phyloP scores from a whole-genome alignment of 2,888 invertebrate genomes.

The Brachyptera risi region DNA sequence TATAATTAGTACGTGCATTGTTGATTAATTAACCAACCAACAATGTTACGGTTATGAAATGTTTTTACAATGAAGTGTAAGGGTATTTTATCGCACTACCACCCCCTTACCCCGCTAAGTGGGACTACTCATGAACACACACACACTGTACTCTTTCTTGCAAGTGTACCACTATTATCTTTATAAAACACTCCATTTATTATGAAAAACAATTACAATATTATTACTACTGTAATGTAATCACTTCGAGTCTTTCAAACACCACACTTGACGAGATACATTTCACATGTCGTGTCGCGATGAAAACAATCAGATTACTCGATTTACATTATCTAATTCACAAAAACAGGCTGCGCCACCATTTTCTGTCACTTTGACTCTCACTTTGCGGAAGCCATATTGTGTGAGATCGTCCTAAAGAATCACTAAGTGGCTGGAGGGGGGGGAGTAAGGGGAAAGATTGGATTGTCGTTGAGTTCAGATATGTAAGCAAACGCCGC shows the following conservation, averaged over 20 bases:
- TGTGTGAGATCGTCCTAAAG: slow-evolving; percentile 25
- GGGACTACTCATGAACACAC: background rate
- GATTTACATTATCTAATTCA: background rate
- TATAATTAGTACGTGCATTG: too few species aligned
- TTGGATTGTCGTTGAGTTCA: background rate
- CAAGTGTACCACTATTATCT: background rate
- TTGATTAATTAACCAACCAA: too few species aligned
- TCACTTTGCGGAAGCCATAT: slow-evolving; percentile 30
- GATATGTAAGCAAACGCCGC: slow-evolving; percentile 2
- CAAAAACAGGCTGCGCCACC: slow-evolving; percentile 16
- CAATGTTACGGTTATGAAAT: too few species aligned
- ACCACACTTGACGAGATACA: background rate
- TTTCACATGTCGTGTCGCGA: background rate
- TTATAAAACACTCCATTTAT: background rate
- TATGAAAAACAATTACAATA: background rate
- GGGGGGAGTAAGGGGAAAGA: background rate
- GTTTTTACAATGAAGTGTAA: too few species aligned
- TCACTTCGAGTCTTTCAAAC: background rate
- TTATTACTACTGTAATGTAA: too few species aligned
- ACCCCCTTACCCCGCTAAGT: background rate
- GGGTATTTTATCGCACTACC: too few species aligned
- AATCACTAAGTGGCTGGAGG: background rate
- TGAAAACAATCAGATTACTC: background rate
- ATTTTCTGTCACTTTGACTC: slow-evolving; percentile 27
- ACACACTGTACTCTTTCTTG: background rate